Conservation (phyloP, 2,888 invertebrate genomes). For the Capitulum mitella region DNA sequence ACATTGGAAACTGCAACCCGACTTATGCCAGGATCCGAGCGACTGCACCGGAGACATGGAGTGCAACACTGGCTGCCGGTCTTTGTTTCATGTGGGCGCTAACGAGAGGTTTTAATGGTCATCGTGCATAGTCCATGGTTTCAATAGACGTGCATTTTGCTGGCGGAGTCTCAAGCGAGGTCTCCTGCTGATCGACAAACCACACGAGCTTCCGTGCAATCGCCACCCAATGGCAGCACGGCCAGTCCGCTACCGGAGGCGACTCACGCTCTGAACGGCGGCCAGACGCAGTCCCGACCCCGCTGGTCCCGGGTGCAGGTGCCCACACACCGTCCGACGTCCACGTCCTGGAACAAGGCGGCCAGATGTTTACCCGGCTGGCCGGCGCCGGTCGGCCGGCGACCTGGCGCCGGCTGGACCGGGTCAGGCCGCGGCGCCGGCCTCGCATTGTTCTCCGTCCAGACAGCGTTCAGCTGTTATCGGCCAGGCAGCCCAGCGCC, state of each 20-base stretch:
- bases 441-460: neutral
- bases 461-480: neutral
- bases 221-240: too few relatives aligned
- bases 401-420: too few relatives aligned
- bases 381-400: too few relatives aligned
- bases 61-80: neutral
- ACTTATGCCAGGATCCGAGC: neutral
- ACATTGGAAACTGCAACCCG: neutral
- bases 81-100: too few relatives aligned
- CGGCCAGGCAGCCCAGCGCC: neutral
- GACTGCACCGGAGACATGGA: neutral
- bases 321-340: conserved; percentile 31
- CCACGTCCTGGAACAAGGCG: conserved; percentile 29
- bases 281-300: neutral
- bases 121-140: neutral
- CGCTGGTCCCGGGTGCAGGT: conserved; percentile 26
- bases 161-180: neutral
- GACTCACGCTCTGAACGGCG: too few relatives aligned
- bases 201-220: neutral
- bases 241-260: too few relatives aligned
- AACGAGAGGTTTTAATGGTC: too few relatives aligned
- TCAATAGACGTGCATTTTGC: neutral
- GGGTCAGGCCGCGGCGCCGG: neutral
- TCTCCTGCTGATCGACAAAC: neutral
- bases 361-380: too few relatives aligned